Conservation (phyloP, 2,888 invertebrate species). For the Apomyelois bistriatella region DNA sequence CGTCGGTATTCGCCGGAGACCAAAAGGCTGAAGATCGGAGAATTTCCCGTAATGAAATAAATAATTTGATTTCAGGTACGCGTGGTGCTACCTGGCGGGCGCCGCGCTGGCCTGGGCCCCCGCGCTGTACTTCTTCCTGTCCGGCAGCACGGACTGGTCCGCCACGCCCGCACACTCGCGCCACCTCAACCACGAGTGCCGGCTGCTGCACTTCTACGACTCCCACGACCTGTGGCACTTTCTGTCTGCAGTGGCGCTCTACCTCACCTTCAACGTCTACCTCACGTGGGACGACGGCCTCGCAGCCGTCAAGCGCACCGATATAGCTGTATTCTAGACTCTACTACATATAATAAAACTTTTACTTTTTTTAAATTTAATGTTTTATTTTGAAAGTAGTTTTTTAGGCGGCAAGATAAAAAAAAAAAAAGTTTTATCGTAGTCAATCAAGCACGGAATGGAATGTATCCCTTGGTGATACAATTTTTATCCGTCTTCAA, state of each 20-base stretch:
- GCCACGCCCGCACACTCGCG: conserved; percentile 86
- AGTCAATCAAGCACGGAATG: no score
- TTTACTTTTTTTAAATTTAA: background rate
- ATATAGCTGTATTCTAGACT: conserved; percentile 88
- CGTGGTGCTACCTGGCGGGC: conserved; percentile 82
- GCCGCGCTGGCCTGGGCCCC: conserved; percentile 84
- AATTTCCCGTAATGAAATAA: background rate
- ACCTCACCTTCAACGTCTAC: conserved; percentile 90
- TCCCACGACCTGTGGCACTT: conserved; percentile 94
- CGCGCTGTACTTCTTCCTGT: conserved; percentile 80
- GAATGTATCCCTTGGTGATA: no score
- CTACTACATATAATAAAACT: conserved; percentile 30
- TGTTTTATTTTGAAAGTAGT: background rate
- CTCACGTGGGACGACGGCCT: conserved; percentile 92
- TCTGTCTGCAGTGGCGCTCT: conserved; percentile 90
- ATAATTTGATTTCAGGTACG: conserved; percentile 49
- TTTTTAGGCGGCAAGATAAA: background rate
- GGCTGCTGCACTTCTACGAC: conserved; percentile 88
- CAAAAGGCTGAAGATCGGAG: no score
- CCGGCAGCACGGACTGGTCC: conserved; percentile 47
- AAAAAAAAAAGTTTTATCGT: background rate
- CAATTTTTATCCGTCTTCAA: no score
- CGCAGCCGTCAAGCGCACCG: conserved; percentile 83
- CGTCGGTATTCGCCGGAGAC: no score
- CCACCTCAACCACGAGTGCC: conserved; percentile 66